Conservation (phyloP, 2,113 vertebrate genomes). For the Madoqua kirkii region DNA sequence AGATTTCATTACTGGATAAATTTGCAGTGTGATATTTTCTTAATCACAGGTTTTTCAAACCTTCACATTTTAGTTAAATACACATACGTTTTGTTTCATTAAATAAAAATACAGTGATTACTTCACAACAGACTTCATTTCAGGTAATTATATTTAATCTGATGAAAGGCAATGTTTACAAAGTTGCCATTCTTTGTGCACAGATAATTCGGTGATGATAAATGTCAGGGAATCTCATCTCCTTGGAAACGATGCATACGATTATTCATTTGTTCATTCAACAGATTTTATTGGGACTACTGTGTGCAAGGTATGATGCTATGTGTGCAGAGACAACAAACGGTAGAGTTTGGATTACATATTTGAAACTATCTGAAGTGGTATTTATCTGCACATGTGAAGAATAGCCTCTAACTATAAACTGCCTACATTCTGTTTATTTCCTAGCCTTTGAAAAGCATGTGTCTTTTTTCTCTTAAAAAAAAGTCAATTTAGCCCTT, state of each 20-base stretch:
- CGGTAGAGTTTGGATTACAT: not conserved
- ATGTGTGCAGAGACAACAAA: not conserved
- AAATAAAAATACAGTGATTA: conserved; percentile 58
- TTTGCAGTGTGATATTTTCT: not conserved
- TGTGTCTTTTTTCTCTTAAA: not conserved
- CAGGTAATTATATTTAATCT: conserved; percentile 56
- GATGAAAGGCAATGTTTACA: conserved; percentile 54
- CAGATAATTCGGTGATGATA: conserved; percentile 47
- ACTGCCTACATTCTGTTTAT: not conserved
- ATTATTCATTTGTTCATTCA: conserved; percentile 35
- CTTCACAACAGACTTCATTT: conserved; percentile 48
- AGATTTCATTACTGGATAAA: conserved; percentile 19
- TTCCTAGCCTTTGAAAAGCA: conserved; percentile 19
- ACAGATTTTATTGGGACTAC: conserved; percentile 36
- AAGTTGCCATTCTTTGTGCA: conserved; percentile 52
- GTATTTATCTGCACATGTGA: not conserved
- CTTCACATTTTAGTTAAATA: conserved; percentile 11
- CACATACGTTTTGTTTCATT: conserved; percentile 13
- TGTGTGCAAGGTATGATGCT: not conserved
- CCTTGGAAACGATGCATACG: conserved; percentile 48
- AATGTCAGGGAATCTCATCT: conserved; percentile 48
- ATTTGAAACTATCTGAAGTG: not conserved
- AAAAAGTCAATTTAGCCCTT: conserved; percentile 1
- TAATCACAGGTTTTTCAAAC: conserved; percentile 32
- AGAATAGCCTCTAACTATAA: not conserved